Conservation (phyloP, 2,113 vertebrate species). For the Halcyon senegalensis region DNA sequence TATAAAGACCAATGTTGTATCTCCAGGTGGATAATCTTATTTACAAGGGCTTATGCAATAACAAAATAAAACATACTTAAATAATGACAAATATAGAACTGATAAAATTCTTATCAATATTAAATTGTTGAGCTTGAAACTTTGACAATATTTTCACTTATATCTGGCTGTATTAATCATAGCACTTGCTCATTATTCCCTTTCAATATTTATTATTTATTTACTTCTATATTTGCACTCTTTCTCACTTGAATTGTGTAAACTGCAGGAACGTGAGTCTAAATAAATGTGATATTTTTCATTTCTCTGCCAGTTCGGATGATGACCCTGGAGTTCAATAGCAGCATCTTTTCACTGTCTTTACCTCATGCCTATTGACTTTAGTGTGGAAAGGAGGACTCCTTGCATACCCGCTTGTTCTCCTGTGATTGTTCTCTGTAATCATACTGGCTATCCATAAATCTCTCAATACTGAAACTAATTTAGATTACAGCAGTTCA, state of each 20-base stretch:
- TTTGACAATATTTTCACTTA: not conserved
- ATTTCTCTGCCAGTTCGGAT: not conserved
- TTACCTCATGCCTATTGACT: not conserved
- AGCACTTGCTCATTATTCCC: not conserved
- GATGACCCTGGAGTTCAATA: not conserved
- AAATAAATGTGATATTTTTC: not conserved
- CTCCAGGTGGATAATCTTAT: not conserved
- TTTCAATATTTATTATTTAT: not conserved
- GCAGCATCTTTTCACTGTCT: not conserved
- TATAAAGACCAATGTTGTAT: not conserved
- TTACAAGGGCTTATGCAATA: not conserved
- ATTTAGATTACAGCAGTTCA: not conserved
- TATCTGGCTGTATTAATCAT: not conserved
- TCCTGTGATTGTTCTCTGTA: not conserved
- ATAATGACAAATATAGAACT: not conserved
- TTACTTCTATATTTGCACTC: not conserved
- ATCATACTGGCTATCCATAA: not conserved
- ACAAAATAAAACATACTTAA: not conserved
- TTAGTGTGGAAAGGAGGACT: not conserved
- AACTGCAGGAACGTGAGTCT: not conserved
- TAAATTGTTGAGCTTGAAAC: not conserved
- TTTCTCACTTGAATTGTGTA: not conserved
- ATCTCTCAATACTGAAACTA: not conserved
- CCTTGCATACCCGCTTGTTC: not conserved
- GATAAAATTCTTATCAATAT: not conserved